Base-by-base conservation (phyloP, 2,888 invertebrate genomes). In the Oscheius myriophilus region DNA sequence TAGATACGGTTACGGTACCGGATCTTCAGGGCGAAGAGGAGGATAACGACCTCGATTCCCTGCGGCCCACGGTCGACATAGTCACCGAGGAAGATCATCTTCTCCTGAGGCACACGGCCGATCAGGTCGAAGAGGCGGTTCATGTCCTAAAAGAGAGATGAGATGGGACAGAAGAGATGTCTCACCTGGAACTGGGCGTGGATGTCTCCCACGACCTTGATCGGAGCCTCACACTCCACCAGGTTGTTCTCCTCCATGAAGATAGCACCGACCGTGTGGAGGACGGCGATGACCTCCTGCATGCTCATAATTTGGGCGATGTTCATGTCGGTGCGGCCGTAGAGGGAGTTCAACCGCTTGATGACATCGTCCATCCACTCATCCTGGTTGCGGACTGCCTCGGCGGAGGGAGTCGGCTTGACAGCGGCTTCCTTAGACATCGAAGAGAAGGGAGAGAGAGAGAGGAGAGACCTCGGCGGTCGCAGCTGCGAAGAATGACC, bases 31-130 rank as follows among this genome's bases (percentile, higher is more conserved):
- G 76, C 75, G 70, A 80, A 76, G 51, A 83, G 73, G 45, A 76
- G 69, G 51, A 79, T 69, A n/a, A 83, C 69, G 12, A 78, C 75
- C 66, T 83, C 83, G 63, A 80, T 73, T 63, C 81, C 79, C 54
- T 81, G 80, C 61, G 82, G 82, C 61, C 83, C 83, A 33, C 83
- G 75, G 64, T 83, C 83, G 1, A 83, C 81, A 53, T 83, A 83
- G 68, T 83, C 83, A 11, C 83, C 82, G 26, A 82, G 67, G 66
- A 82, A 82, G 64, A 81, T 67, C 59, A 78, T 66, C 26, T 68
- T 69, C 68, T 81, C 80, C 59, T 78, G 66, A n/a, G 82, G 82
- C 42, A 82, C 82, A 18, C 81, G 75, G 2, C 82, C 82, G 45
- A 80, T 81, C 59, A 82, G 39, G 67, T 82, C 82, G 70, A 81